Evolutionary conservation across 2,113 vertebrate genomes (phyloP).

Genomic region (Tragelaphus strepsiceros): DNA sequence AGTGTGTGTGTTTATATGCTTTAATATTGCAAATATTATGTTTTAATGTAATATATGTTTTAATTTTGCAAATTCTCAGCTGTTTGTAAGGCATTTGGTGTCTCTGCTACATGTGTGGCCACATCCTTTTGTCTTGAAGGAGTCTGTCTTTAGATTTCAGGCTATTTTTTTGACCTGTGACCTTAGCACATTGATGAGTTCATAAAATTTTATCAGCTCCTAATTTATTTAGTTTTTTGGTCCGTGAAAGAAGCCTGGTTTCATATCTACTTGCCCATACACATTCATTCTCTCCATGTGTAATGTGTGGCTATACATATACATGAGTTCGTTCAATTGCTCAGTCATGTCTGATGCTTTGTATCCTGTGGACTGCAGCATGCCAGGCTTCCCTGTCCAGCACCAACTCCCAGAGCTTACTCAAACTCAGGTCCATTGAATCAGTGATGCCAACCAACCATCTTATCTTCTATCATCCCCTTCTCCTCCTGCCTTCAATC

Average conservation of each 20-base stretch:
- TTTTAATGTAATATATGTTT: not conserved
- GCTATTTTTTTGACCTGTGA: not conserved
- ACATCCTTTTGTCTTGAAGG: not conserved
- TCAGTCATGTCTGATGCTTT: not conserved
- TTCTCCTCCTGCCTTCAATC: not conserved
- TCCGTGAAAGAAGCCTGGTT: not conserved
- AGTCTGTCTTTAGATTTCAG: not conserved
- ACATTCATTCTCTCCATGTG: not conserved
- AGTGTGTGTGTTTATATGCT: not conserved
- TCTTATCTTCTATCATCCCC: not conserved
- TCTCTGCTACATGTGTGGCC: not conserved
- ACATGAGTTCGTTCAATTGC: not conserved
- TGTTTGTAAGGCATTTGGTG: not conserved
- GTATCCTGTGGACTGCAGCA: not conserved
- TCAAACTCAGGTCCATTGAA: not conserved
- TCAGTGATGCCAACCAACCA: accelerated
- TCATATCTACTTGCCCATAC: not conserved
- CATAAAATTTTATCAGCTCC: not conserved
- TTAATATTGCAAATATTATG: not conserved
- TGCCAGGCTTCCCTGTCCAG: not conserved
- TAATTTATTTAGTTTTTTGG: not conserved
- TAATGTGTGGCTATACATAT: not conserved
- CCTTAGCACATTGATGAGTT: not conserved
- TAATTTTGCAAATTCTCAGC: not conserved
- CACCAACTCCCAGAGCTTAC: not conserved